Percentiles rank a stretch among this genome's conserved stretches.
These are phyloP conservation scores for Sander lucioperca DNA, from an alignment of 2,113 vertebrate genomes.

Conservation along the genomic window DNA sequence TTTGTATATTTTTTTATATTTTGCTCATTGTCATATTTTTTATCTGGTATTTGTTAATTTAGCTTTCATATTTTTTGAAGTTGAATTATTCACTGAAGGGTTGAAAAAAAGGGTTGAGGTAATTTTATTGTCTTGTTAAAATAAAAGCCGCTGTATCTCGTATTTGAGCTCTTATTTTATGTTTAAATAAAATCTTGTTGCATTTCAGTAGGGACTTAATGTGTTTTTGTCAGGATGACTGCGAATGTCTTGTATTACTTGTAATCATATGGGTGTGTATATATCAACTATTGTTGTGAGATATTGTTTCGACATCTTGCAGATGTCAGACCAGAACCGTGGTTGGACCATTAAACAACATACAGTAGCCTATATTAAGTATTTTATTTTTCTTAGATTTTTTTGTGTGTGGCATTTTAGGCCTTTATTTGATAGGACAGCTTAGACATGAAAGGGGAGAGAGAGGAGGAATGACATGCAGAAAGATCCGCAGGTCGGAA, in stretches of 20 bases:
- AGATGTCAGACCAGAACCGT: not conserved
- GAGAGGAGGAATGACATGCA: no score
- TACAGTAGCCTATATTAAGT: no score
- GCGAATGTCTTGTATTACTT: not conserved
- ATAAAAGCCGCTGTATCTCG: not conserved
- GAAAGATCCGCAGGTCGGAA: no score
- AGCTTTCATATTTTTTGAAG: no score
- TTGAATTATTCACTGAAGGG: no score
- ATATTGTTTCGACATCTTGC: not conserved
- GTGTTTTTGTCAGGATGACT: not conserved
- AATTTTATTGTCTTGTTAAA: not conserved
- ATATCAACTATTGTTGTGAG: not conserved
- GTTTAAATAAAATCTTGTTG: not conserved
- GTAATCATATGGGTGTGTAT: not conserved
- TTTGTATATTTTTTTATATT: no score
- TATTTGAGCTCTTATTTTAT: not conserved
- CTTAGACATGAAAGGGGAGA: no score
- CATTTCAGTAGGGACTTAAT: not conserved
- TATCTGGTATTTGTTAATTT: no score
- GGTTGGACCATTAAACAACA: not conserved
- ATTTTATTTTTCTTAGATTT: not conserved
- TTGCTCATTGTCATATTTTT: no score
- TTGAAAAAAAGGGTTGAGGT: not conserved
- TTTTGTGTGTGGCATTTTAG: no score
- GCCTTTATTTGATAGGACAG: no score